Evolutionary conservation across 2,797 vertebrate genomes (phyloP).

Genomic region (Hippoglossus hippoglossus): DNA sequence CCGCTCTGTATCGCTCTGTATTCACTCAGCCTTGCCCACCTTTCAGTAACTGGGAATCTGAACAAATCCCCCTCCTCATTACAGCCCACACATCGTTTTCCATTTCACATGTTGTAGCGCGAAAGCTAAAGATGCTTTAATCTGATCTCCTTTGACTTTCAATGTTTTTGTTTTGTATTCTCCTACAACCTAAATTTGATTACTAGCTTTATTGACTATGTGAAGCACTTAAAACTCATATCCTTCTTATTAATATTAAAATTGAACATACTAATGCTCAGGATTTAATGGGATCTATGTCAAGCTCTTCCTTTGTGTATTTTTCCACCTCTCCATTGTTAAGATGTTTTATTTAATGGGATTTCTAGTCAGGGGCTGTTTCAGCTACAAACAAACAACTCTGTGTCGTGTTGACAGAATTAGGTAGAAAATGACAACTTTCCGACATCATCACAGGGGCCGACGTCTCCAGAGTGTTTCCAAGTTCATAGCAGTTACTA

Average conservation of each 20-base stretch:
- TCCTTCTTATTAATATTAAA: neutral
- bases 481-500: constrained; percentile 29
- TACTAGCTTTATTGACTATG: too few species aligned
- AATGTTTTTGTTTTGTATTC: too few species aligned
- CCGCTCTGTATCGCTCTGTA: neutral
- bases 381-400: constrained; percentile 31
- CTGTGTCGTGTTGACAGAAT: constrained; percentile 24
- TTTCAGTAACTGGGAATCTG: neutral
- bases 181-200: too few species aligned
- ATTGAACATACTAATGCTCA: constrained; percentile 10
- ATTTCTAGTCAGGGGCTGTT: neutral
- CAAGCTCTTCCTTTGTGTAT: neutral
- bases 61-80: neutral
- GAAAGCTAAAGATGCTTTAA: neutral
- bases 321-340: neutral
- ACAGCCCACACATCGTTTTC: neutral
- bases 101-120: neutral
- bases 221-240: too few species aligned
- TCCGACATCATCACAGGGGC: constrained; percentile 30
- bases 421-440: constrained; percentile 37
- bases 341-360: neutral
- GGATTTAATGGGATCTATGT: constrained; percentile 9
- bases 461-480: constrained; percentile 33
- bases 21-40: neutral
- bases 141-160: neutral